Evolutionary conservation across 2,888 invertebrate genomes (phyloP), one percentile per base, ranked within the genome.

Genomic region (Aleiodes leptofemur): DNA sequence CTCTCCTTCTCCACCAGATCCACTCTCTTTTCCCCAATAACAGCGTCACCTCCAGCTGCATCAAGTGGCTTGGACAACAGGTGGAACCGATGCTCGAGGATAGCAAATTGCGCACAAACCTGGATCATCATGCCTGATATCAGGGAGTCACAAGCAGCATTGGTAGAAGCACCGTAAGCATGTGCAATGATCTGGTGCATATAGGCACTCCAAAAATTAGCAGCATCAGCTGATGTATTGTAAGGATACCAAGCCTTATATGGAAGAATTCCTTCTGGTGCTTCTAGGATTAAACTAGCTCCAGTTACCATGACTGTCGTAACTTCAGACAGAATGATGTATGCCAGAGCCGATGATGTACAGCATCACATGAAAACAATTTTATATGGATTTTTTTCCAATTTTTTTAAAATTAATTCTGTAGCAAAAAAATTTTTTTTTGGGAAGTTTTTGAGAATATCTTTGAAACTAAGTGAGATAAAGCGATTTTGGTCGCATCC

Each of bases 211-310:
- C 73, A 78, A 69, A 59, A 79, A 38, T 38, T 38, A 6, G 74
- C 55, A 1, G 48, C 8, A 16, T 23, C 14, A 16, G 13, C 72
- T 4, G 55, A 38, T 1, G 48, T 59, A 68, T 74, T 57, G 43
- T 75, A 76, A 0, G 80, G 80, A 38, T 74, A 29, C 78, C 80
- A 79, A 8, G 74, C 75, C 7, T 70, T 56, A 61, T 71, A 76
- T 3, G 76, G 76, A 9, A 78, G 48, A 14, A 59, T 76, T 56
- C 75, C 69, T 7, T 70, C 48, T 5, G 78, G 72, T 31, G 29
- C 51, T 34, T 31, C 61, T 3, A 13, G n/a, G 29, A 43, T 59
- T 6, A 43, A 51, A 29, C 16, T 59, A 14, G 23, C 73, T 51
- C 71, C n/a, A 7, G 72, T 77, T 72, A 74, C 61, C 38, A 72